phyloP scores from a whole-genome alignment of 2,797 vertebrate species.

The Sciurus carolinensis region DNA sequence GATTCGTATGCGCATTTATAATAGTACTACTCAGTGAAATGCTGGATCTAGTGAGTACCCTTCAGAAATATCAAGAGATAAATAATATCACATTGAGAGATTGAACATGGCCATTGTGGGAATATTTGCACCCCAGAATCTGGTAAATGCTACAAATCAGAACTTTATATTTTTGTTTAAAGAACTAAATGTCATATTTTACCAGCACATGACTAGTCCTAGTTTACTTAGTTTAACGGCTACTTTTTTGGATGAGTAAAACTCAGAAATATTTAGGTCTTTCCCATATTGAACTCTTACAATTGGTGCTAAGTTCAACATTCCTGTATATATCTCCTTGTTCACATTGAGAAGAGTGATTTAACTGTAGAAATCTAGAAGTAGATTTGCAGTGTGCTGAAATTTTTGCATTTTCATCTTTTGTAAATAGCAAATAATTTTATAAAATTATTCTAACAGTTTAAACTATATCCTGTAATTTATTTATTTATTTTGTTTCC shows the following conservation, averaged over 20 bases:
- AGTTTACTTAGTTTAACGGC: neutral
- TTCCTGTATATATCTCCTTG: neutral
- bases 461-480: neutral
- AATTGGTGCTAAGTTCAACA: neutral
- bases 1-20: neutral
- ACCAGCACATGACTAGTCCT: neutral
- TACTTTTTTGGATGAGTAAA: neutral
- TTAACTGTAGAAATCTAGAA: neutral
- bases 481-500: neutral
- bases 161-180: neutral
- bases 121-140: neutral
- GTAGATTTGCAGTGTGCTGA: neutral
- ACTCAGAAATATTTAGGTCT: neutral
- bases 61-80: neutral
- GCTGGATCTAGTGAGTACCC: neutral
- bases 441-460: neutral
- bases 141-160: neutral
- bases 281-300: neutral
- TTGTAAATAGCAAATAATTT: constrained; percentile 27
- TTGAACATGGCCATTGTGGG: neutral
- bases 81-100: neutral
- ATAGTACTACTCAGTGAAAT: neutral
- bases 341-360: neutral
- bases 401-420: neutral
- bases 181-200: neutral